Evolutionary conservation across 2,888 invertebrate species (phyloP).

Genomic region (Aleiodes alternator): DNA sequence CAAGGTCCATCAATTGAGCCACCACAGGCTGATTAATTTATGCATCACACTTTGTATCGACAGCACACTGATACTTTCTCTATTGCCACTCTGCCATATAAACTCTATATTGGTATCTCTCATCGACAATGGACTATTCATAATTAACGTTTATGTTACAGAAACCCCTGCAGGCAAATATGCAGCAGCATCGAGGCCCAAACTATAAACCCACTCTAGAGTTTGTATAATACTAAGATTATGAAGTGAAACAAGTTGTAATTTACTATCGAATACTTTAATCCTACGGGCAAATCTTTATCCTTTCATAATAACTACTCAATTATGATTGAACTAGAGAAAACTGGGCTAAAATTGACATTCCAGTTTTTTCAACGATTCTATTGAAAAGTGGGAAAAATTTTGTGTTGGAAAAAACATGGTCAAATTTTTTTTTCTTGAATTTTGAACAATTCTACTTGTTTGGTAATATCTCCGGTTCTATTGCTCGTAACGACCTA

Average conservation of each 20-base stretch:
- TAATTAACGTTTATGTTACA: constrained; percentile 27
- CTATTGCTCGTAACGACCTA: no score
- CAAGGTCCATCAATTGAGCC: constrained; percentile 33
- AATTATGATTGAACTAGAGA: no score
- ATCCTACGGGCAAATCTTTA: constrained; percentile 2
- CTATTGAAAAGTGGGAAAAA: no score
- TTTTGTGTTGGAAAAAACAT: no score
- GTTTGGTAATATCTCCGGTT: no score
- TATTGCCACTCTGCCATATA: neutral
- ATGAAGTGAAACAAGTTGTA: constrained; percentile 25
- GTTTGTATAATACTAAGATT: constrained; percentile 30
- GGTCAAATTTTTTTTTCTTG: no score
- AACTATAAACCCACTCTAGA: neutral
- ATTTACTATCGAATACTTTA: neutral
- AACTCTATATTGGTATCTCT: neutral
- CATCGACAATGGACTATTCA: constrained; percentile 29
- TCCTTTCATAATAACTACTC: neutral
- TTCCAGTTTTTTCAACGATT: no score
- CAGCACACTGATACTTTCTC: constrained; percentile 37
- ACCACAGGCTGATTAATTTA: constrained; percentile 33
- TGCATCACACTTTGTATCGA: constrained; percentile 39
- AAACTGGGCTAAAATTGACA: no score
- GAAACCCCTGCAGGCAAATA: neutral
- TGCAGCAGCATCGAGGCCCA: neutral
- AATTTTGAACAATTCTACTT: no score